Evolutionary conservation across 2,797 vertebrate genomes (phyloP), one percentile per base, ranked within the genome.

Genomic region (Onychomys leucogaster): DNA sequence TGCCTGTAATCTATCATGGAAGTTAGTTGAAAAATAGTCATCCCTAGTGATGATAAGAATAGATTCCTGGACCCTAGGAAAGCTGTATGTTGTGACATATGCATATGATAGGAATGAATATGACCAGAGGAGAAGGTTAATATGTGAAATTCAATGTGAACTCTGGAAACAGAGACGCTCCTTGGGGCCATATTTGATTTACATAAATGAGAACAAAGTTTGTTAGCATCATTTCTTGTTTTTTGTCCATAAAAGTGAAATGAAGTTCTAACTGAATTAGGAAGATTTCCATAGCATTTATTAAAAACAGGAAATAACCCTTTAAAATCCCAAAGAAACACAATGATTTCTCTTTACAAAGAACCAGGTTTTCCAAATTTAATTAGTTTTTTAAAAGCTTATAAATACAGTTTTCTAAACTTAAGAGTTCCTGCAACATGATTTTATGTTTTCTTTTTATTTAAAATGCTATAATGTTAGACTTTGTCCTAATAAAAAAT

Each of bases 291-390:
- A 41, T 87, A 57, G 21, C 75, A 80, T 89, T 96, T 95, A 57
- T 88, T 37, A 88, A 95, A 92, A 96, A 55, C 27, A 95, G 29
- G 21, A 86, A 82, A 1, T 37, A 91, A 91, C 89, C n/a, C 2
- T 89, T 94, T 92, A 95, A 96, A 90, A 41, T 43, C 3, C 57
- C 34, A 46, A 92, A 71, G 46, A 92, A 97, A 89, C 67, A 29
- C 83, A 43, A 27, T 77, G 9, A 82, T 12, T 91, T 91, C 12
- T 95, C 78, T 90, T 69, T 69, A 83, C 71, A 92, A 95, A 89
- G 21, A 80, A 34, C 19, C 69, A 0, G 0, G 4, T 83, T 91
- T 80, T 95, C 93, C 63, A 90, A 94, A 96, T 90, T 83, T 41
- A 73, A 69, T 78, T 32, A 73, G 6, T 84, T 94, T 97, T 96